Evolutionary conservation across 2,113 vertebrate species (phyloP).

Genomic region (Lipophrys pholis): DNA sequence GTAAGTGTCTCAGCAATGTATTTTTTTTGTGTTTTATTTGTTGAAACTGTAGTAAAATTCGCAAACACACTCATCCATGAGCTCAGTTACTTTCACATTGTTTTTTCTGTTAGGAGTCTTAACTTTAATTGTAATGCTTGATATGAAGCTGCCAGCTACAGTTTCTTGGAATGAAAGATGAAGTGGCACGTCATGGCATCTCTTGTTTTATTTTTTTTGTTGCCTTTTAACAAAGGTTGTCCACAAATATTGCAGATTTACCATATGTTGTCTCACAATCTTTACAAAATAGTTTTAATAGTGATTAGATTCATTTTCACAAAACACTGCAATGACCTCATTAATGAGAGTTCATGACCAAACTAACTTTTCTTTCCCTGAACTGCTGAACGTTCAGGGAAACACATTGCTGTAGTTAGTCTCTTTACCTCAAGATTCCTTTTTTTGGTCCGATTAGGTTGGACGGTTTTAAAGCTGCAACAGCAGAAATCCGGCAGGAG

Average conservation of each 20-base stretch:
- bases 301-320: slow-evolving; percentile 8
- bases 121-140: not conserved
- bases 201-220: not conserved
- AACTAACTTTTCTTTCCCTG: slow-evolving; percentile 16
- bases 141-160: not conserved
- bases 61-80: not conserved
- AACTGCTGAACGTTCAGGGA: slow-evolving; percentile 18
- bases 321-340: not conserved
- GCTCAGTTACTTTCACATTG: not conserved
- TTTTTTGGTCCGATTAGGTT: slow-evolving; percentile 51
- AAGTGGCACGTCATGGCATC: not conserved
- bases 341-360: slow-evolving; percentile 8
- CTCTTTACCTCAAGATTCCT: slow-evolving; percentile 32
- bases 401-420: slow-evolving; percentile 18
- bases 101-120: not conserved
- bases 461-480: slow-evolving; percentile 36
- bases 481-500: slow-evolving; percentile 20
- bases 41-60: not conserved
- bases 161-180: slow-evolving; percentile 1
- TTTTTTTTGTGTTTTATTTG: not conserved
- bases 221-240: not conserved
- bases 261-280: no score
- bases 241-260: not conserved
- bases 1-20: not conserved
- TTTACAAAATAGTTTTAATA: no score